Evolutionary conservation across 2,797 vertebrate species (phyloP), one percentile per base, ranked within the genome.

Genomic region (Malurus splendens): DNA sequence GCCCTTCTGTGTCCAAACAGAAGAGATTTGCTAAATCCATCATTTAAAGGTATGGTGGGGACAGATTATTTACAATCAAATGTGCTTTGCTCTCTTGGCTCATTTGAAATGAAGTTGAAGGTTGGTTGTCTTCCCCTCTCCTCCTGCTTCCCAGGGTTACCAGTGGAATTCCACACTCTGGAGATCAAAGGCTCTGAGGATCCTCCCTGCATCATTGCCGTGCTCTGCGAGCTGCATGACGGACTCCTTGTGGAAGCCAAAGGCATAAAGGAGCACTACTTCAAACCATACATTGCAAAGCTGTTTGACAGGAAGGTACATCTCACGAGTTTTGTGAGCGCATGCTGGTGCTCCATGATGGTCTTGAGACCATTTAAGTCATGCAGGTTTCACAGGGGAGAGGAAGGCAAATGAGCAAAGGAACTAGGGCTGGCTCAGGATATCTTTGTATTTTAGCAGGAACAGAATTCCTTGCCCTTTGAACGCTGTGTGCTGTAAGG

Each of bases 241-340:
- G 99, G 99, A 19, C 97, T 99, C 90, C 96, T 98, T 28, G 97
- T 99, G 57, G 99, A 99, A 90, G 99, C 99, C 0, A 99, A 99
- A 90, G 98, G 98, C 92, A 99, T 99, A 97, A 99, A 99, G 75
- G 98, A 99, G 86, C 98, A 99, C 96, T 99, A 99, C 96, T 99
- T 99, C 93, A 99, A 98, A 86, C 99, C 99, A 1, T 99, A 99
- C 96, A 98, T 99, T 65, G 97, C 98, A 81, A 98, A 98, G 61
- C 97, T 99, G 4, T 98, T 98, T 94, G 97, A 98, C 41, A 98
- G 95, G 95, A 98, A 98, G 98, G 99, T 99, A 95, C 75, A 65
- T 47, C 27, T 73, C 15, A 0, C 1, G 18, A 8, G 52, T 19
- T 77, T 19, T 64, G 33, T 71, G 39, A 60, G 32, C 11, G 8